These are phyloP conservation scores for Hyaena hyaena DNA, from an alignment of 2,113 vertebrate genomes.

Conservation along the genomic window DNA sequence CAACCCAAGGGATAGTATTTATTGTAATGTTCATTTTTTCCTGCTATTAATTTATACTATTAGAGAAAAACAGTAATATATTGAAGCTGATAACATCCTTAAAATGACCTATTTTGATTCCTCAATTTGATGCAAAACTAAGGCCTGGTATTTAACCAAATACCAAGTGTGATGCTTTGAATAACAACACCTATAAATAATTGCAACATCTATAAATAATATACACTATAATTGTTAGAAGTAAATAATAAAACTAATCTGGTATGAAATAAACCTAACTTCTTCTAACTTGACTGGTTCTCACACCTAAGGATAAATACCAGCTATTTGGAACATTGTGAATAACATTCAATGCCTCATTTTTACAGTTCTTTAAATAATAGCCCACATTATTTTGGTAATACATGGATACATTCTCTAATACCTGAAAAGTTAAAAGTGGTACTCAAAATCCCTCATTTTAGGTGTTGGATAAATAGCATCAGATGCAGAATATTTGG, in stretches of 20 bases:
- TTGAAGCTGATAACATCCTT: neutral
- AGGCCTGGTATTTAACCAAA: neutral
- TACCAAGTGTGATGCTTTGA: constrained; percentile 6
- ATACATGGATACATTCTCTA: neutral
- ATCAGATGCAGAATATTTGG: neutral
- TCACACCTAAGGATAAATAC: neutral
- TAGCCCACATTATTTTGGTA: neutral
- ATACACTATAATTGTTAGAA: neutral
- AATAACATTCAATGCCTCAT: neutral
- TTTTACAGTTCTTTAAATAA: neutral
- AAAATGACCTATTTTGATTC: neutral
- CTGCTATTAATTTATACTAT: neutral
- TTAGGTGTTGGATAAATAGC: neutral
- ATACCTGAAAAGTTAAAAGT: neutral
- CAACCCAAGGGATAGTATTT: neutral
- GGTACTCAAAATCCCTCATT: neutral
- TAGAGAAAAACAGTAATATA: neutral
- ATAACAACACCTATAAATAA: neutral
- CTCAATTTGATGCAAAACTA: constrained; percentile 7
- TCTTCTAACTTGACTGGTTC: neutral
- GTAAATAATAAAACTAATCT: neutral
- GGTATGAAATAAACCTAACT: neutral
- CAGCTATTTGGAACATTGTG: neutral
- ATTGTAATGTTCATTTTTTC: constrained; percentile 50
- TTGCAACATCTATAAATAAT: neutral